A percentile compares a stretch with the other conserved stretches of the same genome.
These are phyloP conservation scores for Eriocheir sinensis DNA, from an alignment of 1,140 invertebrate species.

Conservation along the genomic window DNA sequence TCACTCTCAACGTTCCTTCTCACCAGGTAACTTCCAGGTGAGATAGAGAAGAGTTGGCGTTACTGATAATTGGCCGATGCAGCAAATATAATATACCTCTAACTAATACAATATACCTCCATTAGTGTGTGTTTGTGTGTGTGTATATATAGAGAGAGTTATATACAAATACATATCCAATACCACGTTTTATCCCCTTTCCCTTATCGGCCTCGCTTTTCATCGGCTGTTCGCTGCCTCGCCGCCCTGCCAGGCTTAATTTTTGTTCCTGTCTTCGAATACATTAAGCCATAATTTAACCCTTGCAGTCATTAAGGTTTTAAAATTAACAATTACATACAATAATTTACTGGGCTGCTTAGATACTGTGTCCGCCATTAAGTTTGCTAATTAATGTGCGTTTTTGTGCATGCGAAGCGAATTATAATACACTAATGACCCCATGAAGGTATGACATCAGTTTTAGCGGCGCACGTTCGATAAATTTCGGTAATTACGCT, in stretches of 20 bases:
- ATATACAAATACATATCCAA: too few species aligned
- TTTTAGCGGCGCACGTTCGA: not conserved
- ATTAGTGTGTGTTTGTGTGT: too few species aligned
- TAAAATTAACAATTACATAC: constrained; percentile 27
- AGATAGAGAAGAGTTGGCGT: too few species aligned
- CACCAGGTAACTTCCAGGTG: too few species aligned
- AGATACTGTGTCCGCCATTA: constrained; percentile 13
- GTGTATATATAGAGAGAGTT: too few species aligned
- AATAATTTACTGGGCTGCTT: constrained; percentile 16
- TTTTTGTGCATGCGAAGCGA: constrained; percentile 9
- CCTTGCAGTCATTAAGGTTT: constrained; percentile 15
- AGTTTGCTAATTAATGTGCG: not conserved
- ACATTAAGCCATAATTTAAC: constrained; percentile 5
- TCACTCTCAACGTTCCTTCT: too few species aligned
- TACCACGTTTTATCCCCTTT: too few species aligned
- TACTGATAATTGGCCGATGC: too few species aligned
- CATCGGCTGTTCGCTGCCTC: not conserved
- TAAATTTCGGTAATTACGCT: constrained; percentile 25
- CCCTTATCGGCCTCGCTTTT: not conserved
- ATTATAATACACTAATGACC: constrained; percentile 26
- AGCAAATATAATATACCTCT: too few species aligned
- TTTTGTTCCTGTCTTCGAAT: constrained; percentile 16
- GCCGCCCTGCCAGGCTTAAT: not conserved
- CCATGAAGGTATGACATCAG: not conserved
- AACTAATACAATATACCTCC: too few species aligned